Percentiles rank a stretch among this genome's conserved stretches.
These are phyloP conservation scores for Myanophis thanlyinensis DNA, from an alignment of 2,113 vertebrate genomes.

Conservation along the genomic window DNA sequence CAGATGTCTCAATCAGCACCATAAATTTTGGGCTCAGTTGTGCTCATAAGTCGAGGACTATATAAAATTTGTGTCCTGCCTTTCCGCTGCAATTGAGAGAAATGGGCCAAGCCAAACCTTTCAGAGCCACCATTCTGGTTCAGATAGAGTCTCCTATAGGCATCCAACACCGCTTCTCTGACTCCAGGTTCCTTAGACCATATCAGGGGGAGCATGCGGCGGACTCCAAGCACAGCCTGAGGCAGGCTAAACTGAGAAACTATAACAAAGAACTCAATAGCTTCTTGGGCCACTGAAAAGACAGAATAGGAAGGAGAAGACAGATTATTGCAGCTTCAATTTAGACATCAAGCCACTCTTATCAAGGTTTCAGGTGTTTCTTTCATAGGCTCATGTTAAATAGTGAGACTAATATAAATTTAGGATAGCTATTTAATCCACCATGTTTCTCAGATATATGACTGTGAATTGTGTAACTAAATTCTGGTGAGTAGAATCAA, in stretches of 20 bases:
- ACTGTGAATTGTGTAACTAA: background rate
- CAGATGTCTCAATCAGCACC: background rate
- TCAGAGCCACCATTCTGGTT: slow-evolving; percentile 77
- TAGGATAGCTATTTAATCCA: too few relatives aligned
- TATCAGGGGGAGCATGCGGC: slow-evolving; percentile 91
- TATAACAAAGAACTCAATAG: slow-evolving; percentile 92
- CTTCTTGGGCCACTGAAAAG: slow-evolving; percentile 89
- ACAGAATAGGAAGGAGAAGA: background rate
- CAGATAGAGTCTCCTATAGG: slow-evolving; percentile 88
- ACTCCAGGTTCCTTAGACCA: slow-evolving; percentile 91
- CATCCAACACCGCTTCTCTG: slow-evolving; percentile 90
- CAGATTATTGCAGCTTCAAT: background rate
- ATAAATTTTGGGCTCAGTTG: background rate
- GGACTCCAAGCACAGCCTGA: slow-evolving; percentile 84
- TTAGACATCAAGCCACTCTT: background rate
- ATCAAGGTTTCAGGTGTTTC: background rate
- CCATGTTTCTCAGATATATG: background rate
- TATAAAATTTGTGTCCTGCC: background rate
- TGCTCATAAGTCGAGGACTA: background rate
- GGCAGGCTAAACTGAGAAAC: slow-evolving; percentile 88
- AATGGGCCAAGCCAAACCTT: slow-evolving; percentile 69
- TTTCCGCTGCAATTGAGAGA: background rate
- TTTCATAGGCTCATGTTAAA: too few relatives aligned
- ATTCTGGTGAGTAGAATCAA: background rate
- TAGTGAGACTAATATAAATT: background rate